Percentiles rank a stretch among this genome's conserved stretches.
These are phyloP conservation scores for Epicauta chinensis DNA, from an alignment of 1,140 invertebrate genomes.

Conservation along the genomic window DNA sequence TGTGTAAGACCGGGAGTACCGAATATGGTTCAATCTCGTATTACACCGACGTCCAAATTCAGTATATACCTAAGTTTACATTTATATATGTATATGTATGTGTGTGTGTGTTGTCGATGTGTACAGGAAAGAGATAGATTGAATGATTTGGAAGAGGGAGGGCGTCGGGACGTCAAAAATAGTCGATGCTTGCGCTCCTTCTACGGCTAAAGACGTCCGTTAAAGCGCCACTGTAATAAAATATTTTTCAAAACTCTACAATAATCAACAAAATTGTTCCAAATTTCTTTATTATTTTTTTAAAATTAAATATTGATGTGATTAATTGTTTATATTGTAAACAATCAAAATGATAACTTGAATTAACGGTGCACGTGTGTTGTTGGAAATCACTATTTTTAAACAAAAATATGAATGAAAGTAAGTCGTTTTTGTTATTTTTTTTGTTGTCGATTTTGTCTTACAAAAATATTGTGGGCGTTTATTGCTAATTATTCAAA, in stretches of 20 bases:
- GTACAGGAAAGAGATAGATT: neutral
- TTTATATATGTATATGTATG: neutral
- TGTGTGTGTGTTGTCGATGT: neutral
- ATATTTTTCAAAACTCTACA: slow-evolving; percentile 14
- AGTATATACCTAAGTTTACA: slow-evolving; percentile 37
- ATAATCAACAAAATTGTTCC: slow-evolving; percentile 9
- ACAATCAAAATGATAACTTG: no score
- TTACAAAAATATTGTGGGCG: no score
- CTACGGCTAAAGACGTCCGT: slow-evolving; percentile 32
- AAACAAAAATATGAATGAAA: no score
- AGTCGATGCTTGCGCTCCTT: slow-evolving; percentile 37
- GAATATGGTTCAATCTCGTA: slow-evolving; percentile 44
- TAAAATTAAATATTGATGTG: neutral
- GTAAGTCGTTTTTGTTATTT: no score
- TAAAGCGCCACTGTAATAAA: neutral
- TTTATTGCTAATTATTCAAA: no score
- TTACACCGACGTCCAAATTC: slow-evolving; percentile 41
- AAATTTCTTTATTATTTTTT: neutral
- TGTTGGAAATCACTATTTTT: no score
- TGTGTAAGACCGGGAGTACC: slow-evolving; percentile 28
- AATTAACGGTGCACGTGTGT: no score
- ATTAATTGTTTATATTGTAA: neutral
- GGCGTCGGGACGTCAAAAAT: slow-evolving; percentile 40
- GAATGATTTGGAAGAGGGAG: slow-evolving; percentile 25
- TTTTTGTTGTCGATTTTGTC: no score